Evolutionary conservation across 2,888 invertebrate genomes (phyloP).

Genomic region (Lasius platythorax): DNA sequence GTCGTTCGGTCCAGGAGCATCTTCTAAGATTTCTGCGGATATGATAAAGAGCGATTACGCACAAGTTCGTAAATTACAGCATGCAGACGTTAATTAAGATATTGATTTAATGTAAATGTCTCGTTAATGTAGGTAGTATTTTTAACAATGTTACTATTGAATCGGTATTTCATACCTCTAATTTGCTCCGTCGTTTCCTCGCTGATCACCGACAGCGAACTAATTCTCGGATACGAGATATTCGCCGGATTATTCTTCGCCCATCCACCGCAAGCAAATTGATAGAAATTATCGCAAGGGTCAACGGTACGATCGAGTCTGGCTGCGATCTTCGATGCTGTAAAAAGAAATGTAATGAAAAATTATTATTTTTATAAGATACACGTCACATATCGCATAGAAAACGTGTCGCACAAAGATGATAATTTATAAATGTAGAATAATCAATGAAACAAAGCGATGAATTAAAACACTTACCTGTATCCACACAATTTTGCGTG

Average conservation of each 20-base stretch:
- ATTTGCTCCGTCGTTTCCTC: background rate
- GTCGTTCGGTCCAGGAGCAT: background rate
- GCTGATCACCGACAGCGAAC: background rate
- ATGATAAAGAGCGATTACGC: background rate
- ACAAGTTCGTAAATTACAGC: background rate
- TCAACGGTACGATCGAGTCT: background rate
- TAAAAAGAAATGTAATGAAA: background rate
- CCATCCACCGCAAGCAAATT: slow-evolving; percentile 22
- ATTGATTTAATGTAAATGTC: background rate
- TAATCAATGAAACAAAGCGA: background rate
- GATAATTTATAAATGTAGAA: background rate
- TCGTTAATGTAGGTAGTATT: too few species aligned
- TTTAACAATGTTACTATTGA: background rate
- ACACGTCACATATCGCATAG: background rate
- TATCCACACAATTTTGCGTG: background rate
- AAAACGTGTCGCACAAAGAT: background rate
- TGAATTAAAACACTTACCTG: background rate
- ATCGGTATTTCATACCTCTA: background rate
- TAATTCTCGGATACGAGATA: background rate
- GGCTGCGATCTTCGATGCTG: background rate
- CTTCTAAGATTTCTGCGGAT: slow-evolving; percentile 15
- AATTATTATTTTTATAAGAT: background rate
- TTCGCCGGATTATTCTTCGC: slow-evolving; percentile 6
- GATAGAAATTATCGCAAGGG: slow-evolving; percentile 21
- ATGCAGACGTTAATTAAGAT: background rate